Evolutionary conservation across 92 coral and sea anemone species (phyloP).

Genomic region (Zoanthus gigantus): DNA sequence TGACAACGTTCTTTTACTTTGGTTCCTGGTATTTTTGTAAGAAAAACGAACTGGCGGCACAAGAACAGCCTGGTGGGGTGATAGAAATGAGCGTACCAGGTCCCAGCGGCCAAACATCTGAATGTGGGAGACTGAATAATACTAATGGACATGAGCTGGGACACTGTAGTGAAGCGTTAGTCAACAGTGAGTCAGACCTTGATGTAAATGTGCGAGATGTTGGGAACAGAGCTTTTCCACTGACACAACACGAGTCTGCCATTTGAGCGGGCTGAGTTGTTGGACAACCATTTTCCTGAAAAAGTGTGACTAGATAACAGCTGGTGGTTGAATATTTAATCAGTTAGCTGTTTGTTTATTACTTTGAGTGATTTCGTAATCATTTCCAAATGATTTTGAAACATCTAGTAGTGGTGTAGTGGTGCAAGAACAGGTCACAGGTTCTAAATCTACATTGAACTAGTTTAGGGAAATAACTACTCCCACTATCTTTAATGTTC

Average conservation of each 20-base stretch:
- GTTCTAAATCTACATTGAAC: no score
- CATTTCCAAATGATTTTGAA: no score
- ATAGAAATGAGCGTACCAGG: conserved; percentile 41
- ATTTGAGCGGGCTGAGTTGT: background rate
- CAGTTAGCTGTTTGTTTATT: conserved; percentile 12
- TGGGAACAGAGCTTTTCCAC: conserved; percentile 10
- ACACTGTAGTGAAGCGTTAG: conserved; percentile 28
- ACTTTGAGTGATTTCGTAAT: no score
- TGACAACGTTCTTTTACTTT: conserved; percentile 91
- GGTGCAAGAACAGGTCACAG: no score
- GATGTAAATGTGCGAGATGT: conserved; percentile 21
- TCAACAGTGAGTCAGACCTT: conserved; percentile 19
- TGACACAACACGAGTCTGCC: conserved; percentile 44
- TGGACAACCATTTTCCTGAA: background rate
- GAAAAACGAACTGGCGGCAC: conserved; percentile 65
- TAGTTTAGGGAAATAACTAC: no score
- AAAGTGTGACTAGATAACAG: no score
- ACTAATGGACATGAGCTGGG: conserved; percentile 19
- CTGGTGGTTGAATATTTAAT: no score
- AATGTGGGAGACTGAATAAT: conserved; percentile 18
- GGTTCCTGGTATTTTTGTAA: conserved; percentile 96
- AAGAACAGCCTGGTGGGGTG: conserved; percentile 34
- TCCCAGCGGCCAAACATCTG: conserved; percentile 11
- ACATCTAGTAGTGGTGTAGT: no score
- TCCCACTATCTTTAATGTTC: no score